These are phyloP conservation scores for Dendroctonus valens DNA, from an alignment of 1,140 invertebrate species.

Conservation along the genomic window DNA sequence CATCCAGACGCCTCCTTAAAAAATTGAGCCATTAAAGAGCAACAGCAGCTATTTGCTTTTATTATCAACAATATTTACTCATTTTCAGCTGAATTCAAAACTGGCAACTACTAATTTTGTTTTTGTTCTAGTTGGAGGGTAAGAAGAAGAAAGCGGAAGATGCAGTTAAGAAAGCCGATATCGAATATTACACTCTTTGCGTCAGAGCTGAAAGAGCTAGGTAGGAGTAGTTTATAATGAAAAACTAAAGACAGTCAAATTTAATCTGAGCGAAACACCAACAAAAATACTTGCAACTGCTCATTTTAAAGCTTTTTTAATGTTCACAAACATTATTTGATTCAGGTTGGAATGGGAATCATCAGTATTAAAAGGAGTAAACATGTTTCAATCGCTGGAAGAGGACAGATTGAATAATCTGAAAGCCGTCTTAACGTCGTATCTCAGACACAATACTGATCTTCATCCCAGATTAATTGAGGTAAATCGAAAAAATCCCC, in stretches of 20 bases:
- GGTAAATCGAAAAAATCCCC: conserved; percentile 43
- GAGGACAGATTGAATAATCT: conserved; percentile 83
- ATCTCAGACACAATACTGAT: conserved; percentile 73
- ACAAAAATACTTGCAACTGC: no score
- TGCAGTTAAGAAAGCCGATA: conserved; percentile 83
- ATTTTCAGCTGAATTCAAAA: no score
- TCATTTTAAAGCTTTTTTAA: no score
- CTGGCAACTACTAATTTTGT: not conserved
- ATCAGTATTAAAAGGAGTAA: conserved; percentile 76
- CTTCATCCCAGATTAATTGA: conserved; percentile 70
- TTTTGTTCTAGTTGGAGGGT: conserved; percentile 69
- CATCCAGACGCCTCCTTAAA: no score
- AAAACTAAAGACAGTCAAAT: not conserved
- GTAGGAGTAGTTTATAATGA: conserved; percentile 48
- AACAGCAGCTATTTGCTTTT: no score
- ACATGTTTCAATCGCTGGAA: conserved; percentile 78
- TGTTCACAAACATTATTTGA: not conserved
- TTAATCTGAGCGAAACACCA: not conserved
- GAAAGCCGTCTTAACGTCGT: conserved; percentile 74
- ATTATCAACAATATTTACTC: no score
- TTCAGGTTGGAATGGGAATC: conserved; percentile 86
- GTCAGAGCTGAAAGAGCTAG: conserved; percentile 84
- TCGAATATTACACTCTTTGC: conserved; percentile 90
- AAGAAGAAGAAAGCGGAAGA: conserved; percentile 90
- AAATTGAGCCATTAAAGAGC: no score